Base-by-base conservation (phyloP, 2,797 vertebrate genomes). In the Cyprinodon diabolis region DNA sequence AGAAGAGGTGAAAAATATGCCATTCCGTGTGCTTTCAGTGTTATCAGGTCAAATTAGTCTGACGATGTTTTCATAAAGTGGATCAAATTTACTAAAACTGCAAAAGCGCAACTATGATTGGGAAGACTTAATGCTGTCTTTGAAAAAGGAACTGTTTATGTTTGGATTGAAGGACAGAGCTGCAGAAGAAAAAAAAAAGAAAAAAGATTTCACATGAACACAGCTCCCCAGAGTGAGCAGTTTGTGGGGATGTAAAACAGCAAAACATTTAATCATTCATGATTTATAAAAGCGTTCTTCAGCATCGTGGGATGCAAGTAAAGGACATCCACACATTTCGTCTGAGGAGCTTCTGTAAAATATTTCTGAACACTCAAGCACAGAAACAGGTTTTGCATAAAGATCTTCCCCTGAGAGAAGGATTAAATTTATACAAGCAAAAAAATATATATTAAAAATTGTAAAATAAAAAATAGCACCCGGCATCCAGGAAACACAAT, bases 1-100 rank as follows among this genome's bases (percentile, higher is more conserved):
- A 84, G 56, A 71, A 68, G 82, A 85, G 81, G 87, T 87, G 88
- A 86, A 83, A 76, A 80, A 69, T 87, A 83, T 82, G 45, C 76
- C 37, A 78, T 57, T 79, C 35, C 70, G 68, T 70, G 60, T 83
- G 72, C 55, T 81, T 81, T 77, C 70, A 85, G 74, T 83, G 70
- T 71, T 81, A 78, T 72, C 25, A 37, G 82, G 83, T 69, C 78
- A 82, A 86, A 80, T 71, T 11, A 76, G 70, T 78, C 76, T 30
- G 47, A 83, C 83, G 40, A 13, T 63, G 69, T 76, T 72, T 79
- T 71, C 37, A 54, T 55, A 43, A 73, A 66, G 48, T 57, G 52
- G 66, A 76, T 76, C 54, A 82, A 68, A 62, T 63, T 57, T 60
- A 37, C 62, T 30, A 57, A 72, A 49, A 76, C 40, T 51, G 77